Evolutionary conservation across 2,888 invertebrate genomes (phyloP).

Genomic region (Baronia brevicornis): DNA sequence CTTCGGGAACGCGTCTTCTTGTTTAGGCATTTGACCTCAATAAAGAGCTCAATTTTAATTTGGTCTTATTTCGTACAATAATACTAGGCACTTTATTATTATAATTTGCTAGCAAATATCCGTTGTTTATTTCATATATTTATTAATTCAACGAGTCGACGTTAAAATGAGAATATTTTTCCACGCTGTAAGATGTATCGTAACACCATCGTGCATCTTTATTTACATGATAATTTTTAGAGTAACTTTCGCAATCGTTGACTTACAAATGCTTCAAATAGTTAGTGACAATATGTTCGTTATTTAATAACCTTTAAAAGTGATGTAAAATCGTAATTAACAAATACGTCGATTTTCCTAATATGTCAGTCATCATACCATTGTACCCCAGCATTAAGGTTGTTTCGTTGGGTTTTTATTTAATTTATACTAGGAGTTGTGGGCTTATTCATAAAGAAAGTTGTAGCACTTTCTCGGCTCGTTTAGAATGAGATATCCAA

Average conservation of each 20-base stretch:
- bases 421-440: too few species aligned
- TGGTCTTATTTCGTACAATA: slow-evolving; percentile 4
- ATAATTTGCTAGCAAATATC: too few species aligned
- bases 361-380: slow-evolving; percentile 22
- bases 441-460: slow-evolving; percentile 43
- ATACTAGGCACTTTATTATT: too few species aligned
- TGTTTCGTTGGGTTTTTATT: too few species aligned
- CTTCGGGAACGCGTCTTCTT: slow-evolving; percentile 28
- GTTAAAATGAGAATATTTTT: slow-evolving; percentile 26
- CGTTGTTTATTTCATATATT: background rate
- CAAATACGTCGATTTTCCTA: slow-evolving; percentile 4
- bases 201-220: slow-evolving; percentile 25
- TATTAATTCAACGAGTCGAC: slow-evolving; percentile 19
- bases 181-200: slow-evolving; percentile 23
- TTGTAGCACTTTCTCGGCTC: slow-evolving; percentile 42
- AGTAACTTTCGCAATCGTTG: slow-evolving; percentile 19
- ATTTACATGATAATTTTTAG: slow-evolving; percentile 33
- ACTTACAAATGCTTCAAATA: too few species aligned
- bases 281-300: slow-evolving; percentile 3
- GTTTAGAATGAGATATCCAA: slow-evolving; percentile 19
- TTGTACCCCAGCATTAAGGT: too few species aligned
- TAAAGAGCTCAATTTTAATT: slow-evolving; percentile 7
- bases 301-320: slow-evolving; percentile 4
- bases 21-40: slow-evolving; percentile 15
- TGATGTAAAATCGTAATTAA: slow-evolving; percentile 4